These are phyloP conservation scores for Peromyscus attwateri DNA, from an alignment of 2,797 vertebrate species.

Conservation along the genomic window DNA sequence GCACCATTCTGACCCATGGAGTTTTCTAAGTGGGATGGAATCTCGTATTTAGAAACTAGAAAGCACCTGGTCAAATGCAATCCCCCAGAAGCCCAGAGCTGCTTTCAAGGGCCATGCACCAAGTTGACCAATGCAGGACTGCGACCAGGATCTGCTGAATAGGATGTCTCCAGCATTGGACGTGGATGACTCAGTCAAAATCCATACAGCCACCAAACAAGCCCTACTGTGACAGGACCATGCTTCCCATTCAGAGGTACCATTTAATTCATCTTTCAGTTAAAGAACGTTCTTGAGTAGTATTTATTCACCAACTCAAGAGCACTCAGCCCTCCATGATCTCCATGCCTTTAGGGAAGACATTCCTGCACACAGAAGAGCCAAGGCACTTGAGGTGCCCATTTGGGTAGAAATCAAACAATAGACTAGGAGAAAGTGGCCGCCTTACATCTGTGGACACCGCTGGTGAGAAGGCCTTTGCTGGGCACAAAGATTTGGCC, in stretches of 20 bases:
- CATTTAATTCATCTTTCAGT: background rate
- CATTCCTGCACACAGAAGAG: background rate
- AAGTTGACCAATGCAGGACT: background rate
- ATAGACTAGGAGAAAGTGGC: background rate
- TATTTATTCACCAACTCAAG: background rate
- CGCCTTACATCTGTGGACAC: background rate
- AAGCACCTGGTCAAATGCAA: background rate
- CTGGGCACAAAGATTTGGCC: background rate
- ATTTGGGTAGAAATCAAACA: conserved; percentile 1
- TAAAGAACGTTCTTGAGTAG: background rate
- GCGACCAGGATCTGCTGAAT: background rate
- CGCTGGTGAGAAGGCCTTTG: background rate
- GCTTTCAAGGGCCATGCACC: background rate
- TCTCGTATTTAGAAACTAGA: background rate
- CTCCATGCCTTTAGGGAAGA: background rate
- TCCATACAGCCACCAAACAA: background rate
- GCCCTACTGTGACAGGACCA: background rate
- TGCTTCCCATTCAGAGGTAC: background rate
- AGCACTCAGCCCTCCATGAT: no score
- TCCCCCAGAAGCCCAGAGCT: background rate
- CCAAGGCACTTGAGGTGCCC: background rate
- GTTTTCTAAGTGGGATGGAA: background rate
- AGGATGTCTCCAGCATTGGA: background rate
- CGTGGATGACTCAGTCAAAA: background rate
- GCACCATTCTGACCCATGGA: background rate